Base-by-base conservation (phyloP, 2,797 vertebrate genomes). In the Oophaga sylvatica region DNA sequence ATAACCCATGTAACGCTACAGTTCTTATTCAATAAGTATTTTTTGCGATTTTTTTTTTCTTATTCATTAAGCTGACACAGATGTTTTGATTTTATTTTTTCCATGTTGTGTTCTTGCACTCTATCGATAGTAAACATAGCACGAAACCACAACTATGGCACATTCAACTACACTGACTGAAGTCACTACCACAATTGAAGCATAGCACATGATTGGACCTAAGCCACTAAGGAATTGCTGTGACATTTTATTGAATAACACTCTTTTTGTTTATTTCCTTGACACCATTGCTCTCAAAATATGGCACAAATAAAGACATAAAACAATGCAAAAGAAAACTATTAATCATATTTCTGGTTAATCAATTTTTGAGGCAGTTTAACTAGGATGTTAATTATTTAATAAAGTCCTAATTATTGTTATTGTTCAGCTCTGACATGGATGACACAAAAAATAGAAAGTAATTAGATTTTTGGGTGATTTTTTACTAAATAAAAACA, bases 171-270 rank as follows among this genome's bases (percentile, higher is more conserved):
- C 77, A 83, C 62, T 59, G 71, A 68, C 71, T 87, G 76, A 63
- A 68, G 45, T 80, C 45, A 67, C 67, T 83, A 59, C 70, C 80
- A 87, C 71, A 68, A 26, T n/a, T 62, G 4, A 79, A 45, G 57
- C 29, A 70, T 45, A 83, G 31, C 63, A 78, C 45, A 67, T 41
- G 31, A 60, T 12, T 19, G 73, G 67, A 60, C 79, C 31, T 67
- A 77, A 83, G 63, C 6, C 57, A 5, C 22, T 26, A 1, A 7
- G 26, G 17, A 60, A 78, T 35, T 77, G 45, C 41, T 82, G 70
- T 56, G 45, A 87, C 48, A 82, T 87, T n/a, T 77, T 48, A 62
- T 77, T 82, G 29, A 86, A 77, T 59, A 68, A 80, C 26, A 67
- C 26, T 57, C 20, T 67, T 68, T 20, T 80, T 41, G 29, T 86